phyloP scores from a whole-genome alignment of 2,888 invertebrate genomes.

The Dicycla oo region DNA sequence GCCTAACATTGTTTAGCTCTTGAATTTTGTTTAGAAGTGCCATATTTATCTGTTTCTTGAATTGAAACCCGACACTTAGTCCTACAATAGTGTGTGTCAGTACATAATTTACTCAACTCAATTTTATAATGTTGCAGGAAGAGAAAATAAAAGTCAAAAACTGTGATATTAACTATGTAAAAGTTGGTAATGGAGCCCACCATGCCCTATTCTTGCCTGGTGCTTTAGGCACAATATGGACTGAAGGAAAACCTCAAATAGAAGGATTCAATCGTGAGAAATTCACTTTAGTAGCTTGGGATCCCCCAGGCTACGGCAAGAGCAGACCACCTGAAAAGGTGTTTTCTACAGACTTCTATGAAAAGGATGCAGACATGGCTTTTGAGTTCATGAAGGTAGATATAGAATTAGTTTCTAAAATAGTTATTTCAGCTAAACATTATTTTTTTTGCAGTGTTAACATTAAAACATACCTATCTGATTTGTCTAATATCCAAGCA shows the following conservation, averaged over 20 bases:
- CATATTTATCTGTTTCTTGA: background rate
- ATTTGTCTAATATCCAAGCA: background rate
- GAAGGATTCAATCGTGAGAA: slow-evolving; percentile 91
- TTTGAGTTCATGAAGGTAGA: slow-evolving; percentile 92
- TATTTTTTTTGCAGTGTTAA: background rate
- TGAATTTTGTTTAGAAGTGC: background rate
- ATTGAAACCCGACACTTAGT: background rate
- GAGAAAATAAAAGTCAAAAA: slow-evolving; percentile 91
- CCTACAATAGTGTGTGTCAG: background rate
- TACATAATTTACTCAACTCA: slow-evolving; percentile 1
- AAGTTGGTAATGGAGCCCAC: slow-evolving; percentile 91
- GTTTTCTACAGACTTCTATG: slow-evolving; percentile 93
- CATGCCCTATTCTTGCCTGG: slow-evolving; percentile 94
- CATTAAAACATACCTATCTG: background rate
- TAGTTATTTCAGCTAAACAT: background rate
- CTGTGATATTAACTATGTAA: slow-evolving; percentile 89
- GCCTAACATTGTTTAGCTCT: background rate
- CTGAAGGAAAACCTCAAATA: slow-evolving; percentile 95
- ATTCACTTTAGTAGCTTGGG: slow-evolving; percentile 93
- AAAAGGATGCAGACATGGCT: slow-evolving; percentile 93
- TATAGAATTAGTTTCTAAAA: background rate
- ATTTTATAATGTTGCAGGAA: slow-evolving; percentile 86
- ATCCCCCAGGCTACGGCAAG: slow-evolving; percentile 96
- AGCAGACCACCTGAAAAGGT: slow-evolving; percentile 94
- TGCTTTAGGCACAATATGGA: slow-evolving; percentile 95